A percentile compares a stretch with the other conserved stretches of the same genome.
These are phyloP conservation scores for Cossypha niveicapilla DNA, from an alignment of 2,797 vertebrate genomes.

Conservation along the genomic window DNA sequence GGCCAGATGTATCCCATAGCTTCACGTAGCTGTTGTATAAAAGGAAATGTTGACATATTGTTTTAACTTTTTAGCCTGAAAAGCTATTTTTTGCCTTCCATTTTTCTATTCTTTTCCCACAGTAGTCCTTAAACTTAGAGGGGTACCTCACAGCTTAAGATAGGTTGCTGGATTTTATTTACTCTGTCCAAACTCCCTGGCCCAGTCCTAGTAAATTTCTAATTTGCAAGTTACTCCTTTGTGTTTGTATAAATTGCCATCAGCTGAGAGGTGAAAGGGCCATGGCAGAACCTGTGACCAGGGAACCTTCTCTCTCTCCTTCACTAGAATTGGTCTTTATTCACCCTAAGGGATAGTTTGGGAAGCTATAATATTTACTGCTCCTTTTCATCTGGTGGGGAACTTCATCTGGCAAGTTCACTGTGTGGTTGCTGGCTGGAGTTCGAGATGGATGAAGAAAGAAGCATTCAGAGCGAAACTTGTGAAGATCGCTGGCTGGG, in stretches of 20 bases:
- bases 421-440: background rate
- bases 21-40: background rate
- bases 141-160: background rate
- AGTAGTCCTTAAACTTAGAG: background rate
- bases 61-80: background rate
- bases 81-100: background rate
- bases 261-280: background rate
- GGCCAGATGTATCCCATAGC: background rate
- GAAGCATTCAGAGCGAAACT: background rate
- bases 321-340: background rate
- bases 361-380: background rate
- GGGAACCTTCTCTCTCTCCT: background rate
- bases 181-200: background rate
- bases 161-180: background rate
- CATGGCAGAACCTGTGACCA: rapidly evolving
- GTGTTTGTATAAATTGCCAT: background rate
- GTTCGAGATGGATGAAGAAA: background rate
- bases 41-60: background rate
- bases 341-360: background rate
- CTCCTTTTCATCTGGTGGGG: background rate
- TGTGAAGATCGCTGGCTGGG: background rate
- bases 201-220: background rate
- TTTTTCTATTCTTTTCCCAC: background rate
- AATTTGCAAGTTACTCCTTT: background rate
- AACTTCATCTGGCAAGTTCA: background rate